Percentiles rank a stretch among this genome's conserved stretches.
Evolutionary conservation across 2,113 vertebrate species (phyloP).

Genomic region (Steatornis caripensis): DNA sequence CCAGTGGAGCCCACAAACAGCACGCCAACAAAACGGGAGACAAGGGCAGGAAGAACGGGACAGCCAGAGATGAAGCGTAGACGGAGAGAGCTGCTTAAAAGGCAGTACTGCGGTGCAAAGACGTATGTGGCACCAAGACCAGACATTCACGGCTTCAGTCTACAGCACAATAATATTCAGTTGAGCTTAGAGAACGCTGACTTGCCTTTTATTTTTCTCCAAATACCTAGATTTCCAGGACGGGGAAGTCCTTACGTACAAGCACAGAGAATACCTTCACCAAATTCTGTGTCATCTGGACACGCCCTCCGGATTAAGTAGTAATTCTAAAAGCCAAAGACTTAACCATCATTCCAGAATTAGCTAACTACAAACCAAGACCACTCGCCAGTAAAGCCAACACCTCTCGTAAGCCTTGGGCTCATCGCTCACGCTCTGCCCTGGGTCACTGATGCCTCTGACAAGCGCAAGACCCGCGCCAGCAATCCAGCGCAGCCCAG

Average conservation of each 20-base stretch:
- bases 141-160: not conserved
- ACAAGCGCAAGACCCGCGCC: too few species aligned
- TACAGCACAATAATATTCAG: not conserved
- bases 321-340: too few species aligned
- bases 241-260: not conserved
- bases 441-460: too few species aligned
- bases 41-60: not conserved
- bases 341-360: too few species aligned
- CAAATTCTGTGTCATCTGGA: not conserved
- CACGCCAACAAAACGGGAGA: not conserved
- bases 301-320: too few species aligned
- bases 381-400: too few species aligned
- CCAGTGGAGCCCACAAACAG: not conserved
- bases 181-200: not conserved
- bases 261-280: not conserved
- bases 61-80: not conserved
- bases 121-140: not conserved
- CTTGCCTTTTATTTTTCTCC: not conserved
- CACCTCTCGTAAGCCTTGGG: too few species aligned
- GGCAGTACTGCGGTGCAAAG: not conserved
- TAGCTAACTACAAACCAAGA: too few species aligned
- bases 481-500: too few species aligned
- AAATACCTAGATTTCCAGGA: not conserved
- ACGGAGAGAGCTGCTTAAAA: not conserved
- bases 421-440: too few species aligned